Conservation (phyloP, 2,797 vertebrate genomes). For the Rhinella marina region DNA sequence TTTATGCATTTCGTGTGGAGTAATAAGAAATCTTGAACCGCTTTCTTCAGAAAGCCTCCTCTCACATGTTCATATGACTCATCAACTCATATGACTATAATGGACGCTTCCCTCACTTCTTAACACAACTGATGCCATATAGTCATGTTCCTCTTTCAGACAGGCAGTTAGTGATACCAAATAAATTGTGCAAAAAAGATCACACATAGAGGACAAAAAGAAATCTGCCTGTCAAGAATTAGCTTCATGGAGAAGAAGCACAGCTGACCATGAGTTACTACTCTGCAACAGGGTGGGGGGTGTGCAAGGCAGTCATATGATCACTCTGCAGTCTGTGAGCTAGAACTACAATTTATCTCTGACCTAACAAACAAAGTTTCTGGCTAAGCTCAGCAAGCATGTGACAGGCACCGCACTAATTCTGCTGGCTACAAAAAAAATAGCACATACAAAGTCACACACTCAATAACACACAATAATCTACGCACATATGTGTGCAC, state of each 20-base stretch:
- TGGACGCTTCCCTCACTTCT: background rate
- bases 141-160: background rate
- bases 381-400: conserved; percentile 73
- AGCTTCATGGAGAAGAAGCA: background rate
- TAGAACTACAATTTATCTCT: conserved; percentile 78
- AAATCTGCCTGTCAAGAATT: background rate
- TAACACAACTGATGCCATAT: background rate
- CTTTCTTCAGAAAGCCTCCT: background rate
- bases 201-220: background rate
- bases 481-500: background rate
- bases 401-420: conserved; percentile 78
- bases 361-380: conserved; percentile 76
- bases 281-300: conserved; percentile 79
- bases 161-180: background rate
- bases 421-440: conserved; percentile 69
- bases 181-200: background rate
- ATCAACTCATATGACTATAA: conserved; percentile 20
- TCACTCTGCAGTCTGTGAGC: conserved; percentile 83
- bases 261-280: conserved; percentile 12
- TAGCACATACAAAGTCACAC: conserved; percentile 67
- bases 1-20: background rate
- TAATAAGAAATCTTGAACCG: background rate
- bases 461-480: conserved; percentile 20
- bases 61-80: conserved; percentile 16
- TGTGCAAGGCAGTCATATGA: conserved; percentile 87